These are phyloP conservation scores for Latrodectus elegans DNA, from an alignment of 2,888 invertebrate species.

Conservation along the genomic window DNA sequence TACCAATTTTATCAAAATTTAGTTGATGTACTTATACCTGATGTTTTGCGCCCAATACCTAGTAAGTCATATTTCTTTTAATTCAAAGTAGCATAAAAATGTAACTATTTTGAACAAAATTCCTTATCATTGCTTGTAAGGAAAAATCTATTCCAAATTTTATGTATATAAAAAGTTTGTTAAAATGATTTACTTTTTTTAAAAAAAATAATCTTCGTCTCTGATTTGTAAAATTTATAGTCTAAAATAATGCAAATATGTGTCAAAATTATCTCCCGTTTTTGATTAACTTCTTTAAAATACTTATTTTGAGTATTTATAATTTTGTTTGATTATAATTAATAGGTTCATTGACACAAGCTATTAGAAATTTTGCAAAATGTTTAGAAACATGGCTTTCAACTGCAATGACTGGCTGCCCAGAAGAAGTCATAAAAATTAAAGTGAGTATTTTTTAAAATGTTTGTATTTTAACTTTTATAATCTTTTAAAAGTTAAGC, in stretches of 20 bases:
- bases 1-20: conserved; percentile 95
- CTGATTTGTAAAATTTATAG: too few relatives aligned
- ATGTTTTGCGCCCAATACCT: conserved; percentile 95
- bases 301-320: neutral
- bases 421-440: conserved; percentile 86
- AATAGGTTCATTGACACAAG: conserved; percentile 83
- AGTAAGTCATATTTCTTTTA: conserved; percentile 78
- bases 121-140: neutral
- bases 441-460: conserved; percentile 78
- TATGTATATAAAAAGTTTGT: too few relatives aligned
- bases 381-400: conserved; percentile 91
- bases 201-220: too few relatives aligned
- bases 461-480: neutral
- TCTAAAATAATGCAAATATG: too few relatives aligned
- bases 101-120: neutral
- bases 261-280: too few relatives aligned
- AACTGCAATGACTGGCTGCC: conserved; percentile 88
- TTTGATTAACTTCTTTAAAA: too few relatives aligned
- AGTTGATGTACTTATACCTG: conserved; percentile 96
- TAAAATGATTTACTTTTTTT: too few relatives aligned
- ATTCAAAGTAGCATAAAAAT: neutral
- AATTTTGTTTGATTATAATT: neutral
- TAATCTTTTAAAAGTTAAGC: neutral
- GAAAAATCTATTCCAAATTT: too few relatives aligned
- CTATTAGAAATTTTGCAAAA: conserved; percentile 93